A percentile compares a stretch with the other conserved stretches of the same genome.
Conservation (phyloP, 2,888 invertebrate genomes). For the Theretra japonica region DNA sequence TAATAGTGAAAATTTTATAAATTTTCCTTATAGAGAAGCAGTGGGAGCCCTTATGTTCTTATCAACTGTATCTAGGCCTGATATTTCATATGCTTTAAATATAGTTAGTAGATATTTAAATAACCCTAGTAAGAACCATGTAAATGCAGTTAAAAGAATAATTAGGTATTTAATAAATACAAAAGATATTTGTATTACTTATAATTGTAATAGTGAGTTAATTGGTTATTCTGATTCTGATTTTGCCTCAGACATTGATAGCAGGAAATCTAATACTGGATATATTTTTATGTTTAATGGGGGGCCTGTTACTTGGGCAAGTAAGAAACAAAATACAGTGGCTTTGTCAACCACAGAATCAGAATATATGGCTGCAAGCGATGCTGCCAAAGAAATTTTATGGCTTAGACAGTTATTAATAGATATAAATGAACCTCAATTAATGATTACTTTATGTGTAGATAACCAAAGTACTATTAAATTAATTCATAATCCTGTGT, state of each 20-base stretch:
- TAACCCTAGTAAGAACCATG: constrained; percentile 33
- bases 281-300: constrained; percentile 47
- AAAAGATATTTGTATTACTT: constrained; percentile 43
- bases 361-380: constrained; percentile 42
- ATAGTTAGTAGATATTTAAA: constrained; percentile 37
- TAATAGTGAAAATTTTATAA: constrained; percentile 27
- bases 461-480: constrained; percentile 46
- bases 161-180: constrained; percentile 42
- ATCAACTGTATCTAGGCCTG: constrained; percentile 40
- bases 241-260: constrained; percentile 45
- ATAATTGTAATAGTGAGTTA: constrained; percentile 37
- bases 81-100: constrained; percentile 37
- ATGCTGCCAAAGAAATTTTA: constrained; percentile 38
- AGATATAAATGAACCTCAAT: constrained; percentile 35
- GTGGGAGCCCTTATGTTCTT: constrained; percentile 44
- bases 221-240: constrained; percentile 45
- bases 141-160: constrained; percentile 41
- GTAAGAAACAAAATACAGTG: constrained; percentile 41
- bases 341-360: constrained; percentile 42
- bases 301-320: constrained; percentile 44
- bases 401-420: constrained; percentile 36
- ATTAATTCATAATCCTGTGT: constrained; percentile 44
- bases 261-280: constrained; percentile 45
- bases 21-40: constrained; percentile 40
- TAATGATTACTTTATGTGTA: constrained; percentile 31